Base-by-base conservation (phyloP, 2,888 invertebrate genomes). In the Drosophila maculinotata region DNA sequence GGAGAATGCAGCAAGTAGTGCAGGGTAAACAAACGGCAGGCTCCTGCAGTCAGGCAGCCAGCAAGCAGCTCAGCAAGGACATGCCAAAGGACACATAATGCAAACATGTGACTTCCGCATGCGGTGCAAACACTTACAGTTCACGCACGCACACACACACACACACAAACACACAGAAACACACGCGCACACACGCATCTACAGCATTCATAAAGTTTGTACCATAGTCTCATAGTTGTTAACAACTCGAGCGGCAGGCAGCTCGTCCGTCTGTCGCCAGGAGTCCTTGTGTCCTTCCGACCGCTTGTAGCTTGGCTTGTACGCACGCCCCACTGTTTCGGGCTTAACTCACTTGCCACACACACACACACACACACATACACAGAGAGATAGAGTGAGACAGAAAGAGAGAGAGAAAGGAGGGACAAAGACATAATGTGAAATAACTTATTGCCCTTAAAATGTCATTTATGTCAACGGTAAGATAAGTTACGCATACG, bases 401-500 rank as follows among this genome's bases (percentile, higher is more conserved):
- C 15, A 36, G 17, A 38, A 7, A 2, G 7, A 38, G 38, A 17
- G 38, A 17, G 31, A 17, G 12, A 17, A 15, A 10, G 33, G 20
- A 33, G 9, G 12, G 12, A 58, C 62, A 71, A 76, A 71, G 73
- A 76, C 85, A 84, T 83, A 87, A 88, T 83, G 89, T 71, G 86
- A 88, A 83, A 83, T 83, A 83, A 83, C 83, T 83, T 83, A 83
- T 83, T 83, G 87, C 88, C 83, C 83, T 83, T 83, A 83, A 88
- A 83, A 83, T 83, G 83, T 83, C 89, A 88, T 88, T 88, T 88
- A 69, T 88, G 83, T 83, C 89, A 88, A 88, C 89, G 89, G 69
- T 83, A 85, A 88, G 83, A 83, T 88, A 83, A 84, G 87, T 83
- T 83, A 87, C 89, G 79, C 85, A 87, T 72, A 84, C 87, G 85